These are phyloP conservation scores for Leptura quadrifasciata DNA, from an alignment of 2,888 invertebrate species.

Conservation along the genomic window DNA sequence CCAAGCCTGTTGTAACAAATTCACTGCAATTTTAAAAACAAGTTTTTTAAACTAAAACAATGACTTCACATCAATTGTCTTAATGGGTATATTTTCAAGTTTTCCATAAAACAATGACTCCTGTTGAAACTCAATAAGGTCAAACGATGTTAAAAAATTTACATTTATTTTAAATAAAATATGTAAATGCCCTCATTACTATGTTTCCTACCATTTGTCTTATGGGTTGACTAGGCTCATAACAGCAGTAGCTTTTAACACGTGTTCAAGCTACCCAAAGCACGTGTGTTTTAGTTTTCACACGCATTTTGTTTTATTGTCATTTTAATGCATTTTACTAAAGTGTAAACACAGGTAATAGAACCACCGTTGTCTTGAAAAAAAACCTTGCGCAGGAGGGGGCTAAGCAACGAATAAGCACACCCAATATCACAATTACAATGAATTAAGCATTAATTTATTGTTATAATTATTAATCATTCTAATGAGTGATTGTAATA, in stretches of 20 bases:
- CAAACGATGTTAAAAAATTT: conserved; percentile 9
- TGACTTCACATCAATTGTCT: background rate
- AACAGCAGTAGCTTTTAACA: conserved; percentile 1
- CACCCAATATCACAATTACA: no score
- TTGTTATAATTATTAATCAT: no score
- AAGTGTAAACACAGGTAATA: no score
- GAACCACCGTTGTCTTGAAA: no score
- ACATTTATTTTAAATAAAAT: conserved; percentile 14
- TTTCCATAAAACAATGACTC: conserved; percentile 18
- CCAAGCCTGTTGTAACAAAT: background rate
- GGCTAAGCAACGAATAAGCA: no score
- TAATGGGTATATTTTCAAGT: background rate
- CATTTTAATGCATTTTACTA: background rate
- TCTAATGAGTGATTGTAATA: no score
- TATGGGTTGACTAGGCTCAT: conserved; percentile 4
- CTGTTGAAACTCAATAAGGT: conserved; percentile 7
- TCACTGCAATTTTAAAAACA: background rate
- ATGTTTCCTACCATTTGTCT: conserved; percentile 18
- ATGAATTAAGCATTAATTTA: no score
- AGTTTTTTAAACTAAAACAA: background rate
- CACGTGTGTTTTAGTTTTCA: background rate
- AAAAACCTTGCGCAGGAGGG: no score
- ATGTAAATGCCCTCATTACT: conserved; percentile 7
- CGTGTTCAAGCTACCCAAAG: background rate
- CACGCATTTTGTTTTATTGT: background rate